Evolutionary conservation across 64 coral and sea anemone genomes (phyloP).

Genomic region (Anthopleura sola): DNA sequence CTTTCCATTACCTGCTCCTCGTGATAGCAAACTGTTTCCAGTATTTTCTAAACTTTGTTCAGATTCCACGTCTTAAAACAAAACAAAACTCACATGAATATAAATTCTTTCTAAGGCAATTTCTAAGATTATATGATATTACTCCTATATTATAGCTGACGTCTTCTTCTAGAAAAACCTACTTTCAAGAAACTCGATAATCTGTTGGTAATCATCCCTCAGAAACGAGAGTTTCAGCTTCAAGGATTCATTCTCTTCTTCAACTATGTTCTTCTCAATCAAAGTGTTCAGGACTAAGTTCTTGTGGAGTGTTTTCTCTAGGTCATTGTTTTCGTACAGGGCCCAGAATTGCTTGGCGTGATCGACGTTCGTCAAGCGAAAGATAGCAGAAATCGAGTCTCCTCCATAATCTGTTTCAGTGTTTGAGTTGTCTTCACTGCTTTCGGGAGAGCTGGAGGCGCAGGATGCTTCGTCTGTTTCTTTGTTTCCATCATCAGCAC

Average conservation of each 20-base stretch:
- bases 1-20: background rate
- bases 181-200: background rate
- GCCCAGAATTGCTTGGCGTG: background rate
- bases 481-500: background rate
- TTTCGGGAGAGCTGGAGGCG: background rate
- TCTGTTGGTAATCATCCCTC: background rate
- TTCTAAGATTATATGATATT: too few relatives aligned
- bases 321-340: background rate
- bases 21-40: background rate
- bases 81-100: background rate
- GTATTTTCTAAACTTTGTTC: slow-evolving; percentile 11
- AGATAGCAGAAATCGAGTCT: background rate
- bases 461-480: background rate
- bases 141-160: too few relatives aligned
- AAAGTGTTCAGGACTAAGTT: background rate
- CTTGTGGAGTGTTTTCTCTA: background rate
- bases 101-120: too few relatives aligned
- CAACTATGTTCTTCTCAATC: background rate
- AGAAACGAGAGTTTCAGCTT: background rate
- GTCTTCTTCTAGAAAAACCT: background rate
- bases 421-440: background rate
- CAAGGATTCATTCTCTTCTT: background rate
- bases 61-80: background rate
- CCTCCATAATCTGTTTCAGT: background rate
- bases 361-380: background rate